Evolutionary conservation across 2,113 vertebrate species (phyloP), one percentile per base, ranked within the genome.

Genomic region (Orycteropus afer): DNA sequence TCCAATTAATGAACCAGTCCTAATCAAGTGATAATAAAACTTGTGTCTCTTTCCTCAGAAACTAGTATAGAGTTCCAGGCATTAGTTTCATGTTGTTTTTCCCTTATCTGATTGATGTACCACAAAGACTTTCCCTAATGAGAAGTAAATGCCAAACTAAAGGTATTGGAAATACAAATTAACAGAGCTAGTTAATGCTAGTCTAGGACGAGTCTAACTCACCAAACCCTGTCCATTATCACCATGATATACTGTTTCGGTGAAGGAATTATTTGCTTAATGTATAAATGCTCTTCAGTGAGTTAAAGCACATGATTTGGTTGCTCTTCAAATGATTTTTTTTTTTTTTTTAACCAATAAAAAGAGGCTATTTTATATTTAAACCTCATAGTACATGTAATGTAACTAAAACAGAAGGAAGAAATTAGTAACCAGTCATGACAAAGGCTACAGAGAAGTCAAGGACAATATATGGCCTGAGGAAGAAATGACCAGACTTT

Each of bases 291-390:
- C 23, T 13, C 37, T 57, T 55, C 63, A 25, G 57, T 29, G 40
- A 47, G 47, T 11, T 1, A 34, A 9, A 11, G 3, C 12, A 3
- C 6, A 51, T 0, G 27, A 40, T 15, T 80, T 15, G 23, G 40
- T 20, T 2, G 5, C n/a, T 0, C 4, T 4, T 77, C 20, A n/a
- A n/a, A 34, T 5, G n/a, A n/a, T n/a, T n/a, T n/a, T n/a, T n/a
- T n/a, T n/a, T n/a, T n/a, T n/a, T 17, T 11, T 51, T 86, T 0
- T 2, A 9, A 45, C 51, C 29, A 5, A 15, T 7, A 23, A 37
- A n/a, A 22, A 11, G 18, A 22, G 49, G 34, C 22, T 2, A 3
- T 13, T 22, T 55, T 11, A 11, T 4, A 7, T 37, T 42, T 45
- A n/a, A 0, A 7, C n/a, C 61, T 49, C 4, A 13, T 14, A 3